Evolutionary conservation across 1,140 invertebrate species (phyloP).

Genomic region (Euwallacea similis): DNA sequence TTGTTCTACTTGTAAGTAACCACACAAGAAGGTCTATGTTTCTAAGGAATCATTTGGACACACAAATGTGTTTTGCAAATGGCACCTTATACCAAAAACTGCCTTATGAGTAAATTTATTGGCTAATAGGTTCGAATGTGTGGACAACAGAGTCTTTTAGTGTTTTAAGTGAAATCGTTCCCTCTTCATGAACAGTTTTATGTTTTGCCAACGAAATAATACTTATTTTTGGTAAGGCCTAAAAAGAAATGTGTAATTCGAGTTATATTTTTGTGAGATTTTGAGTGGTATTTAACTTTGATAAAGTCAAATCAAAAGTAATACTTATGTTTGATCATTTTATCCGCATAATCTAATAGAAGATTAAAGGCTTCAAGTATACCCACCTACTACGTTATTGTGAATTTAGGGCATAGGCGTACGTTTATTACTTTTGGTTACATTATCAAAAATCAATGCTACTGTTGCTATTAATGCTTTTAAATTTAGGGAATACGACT

Average conservation of each 20-base stretch:
- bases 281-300: slow-evolving; percentile 29
- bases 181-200: no score
- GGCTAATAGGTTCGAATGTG: background rate
- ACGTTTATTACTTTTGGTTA: slow-evolving; percentile 36
- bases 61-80: no score
- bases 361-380: background rate
- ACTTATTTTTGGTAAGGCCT: slow-evolving; percentile 15
- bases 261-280: slow-evolving; percentile 2
- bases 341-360: background rate
- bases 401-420: slow-evolving; percentile 16
- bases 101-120: no score
- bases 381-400: background rate
- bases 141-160: background rate
- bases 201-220: slow-evolving; percentile 16
- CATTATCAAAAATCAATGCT: slow-evolving; percentile 35
- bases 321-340: slow-evolving; percentile 31
- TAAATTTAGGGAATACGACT: slow-evolving; percentile 22
- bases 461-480: slow-evolving; percentile 28
- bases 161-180: slow-evolving; percentile 8
- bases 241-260: slow-evolving; percentile 23
- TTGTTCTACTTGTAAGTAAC: no score
- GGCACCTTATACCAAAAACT: no score
- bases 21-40: no score
- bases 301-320: slow-evolving; percentile 39
- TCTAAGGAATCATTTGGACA: no score